Evolutionary conservation across 2,797 vertebrate species (phyloP).

Genomic region (Novumbra hubbsi): DNA sequence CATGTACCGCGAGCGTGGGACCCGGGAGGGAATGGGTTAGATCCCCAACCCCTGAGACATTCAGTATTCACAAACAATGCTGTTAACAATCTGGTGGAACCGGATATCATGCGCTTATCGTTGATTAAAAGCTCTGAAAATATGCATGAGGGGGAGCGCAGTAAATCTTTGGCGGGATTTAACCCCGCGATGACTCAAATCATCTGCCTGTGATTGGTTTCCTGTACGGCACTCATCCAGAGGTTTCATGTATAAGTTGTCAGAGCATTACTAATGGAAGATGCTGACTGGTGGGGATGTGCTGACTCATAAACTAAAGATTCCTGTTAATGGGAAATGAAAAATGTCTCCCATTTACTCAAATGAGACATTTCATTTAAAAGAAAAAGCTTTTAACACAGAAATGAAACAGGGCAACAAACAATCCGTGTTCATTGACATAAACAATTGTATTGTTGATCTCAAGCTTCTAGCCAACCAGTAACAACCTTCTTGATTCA

Average conservation of each 20-base stretch:
- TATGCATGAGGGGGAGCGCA: background rate
- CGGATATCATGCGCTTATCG: background rate
- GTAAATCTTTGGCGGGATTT: background rate
- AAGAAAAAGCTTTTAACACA: background rate
- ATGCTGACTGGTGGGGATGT: conserved; percentile 11
- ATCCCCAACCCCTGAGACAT: conserved; percentile 8
- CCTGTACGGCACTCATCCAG: conserved; percentile 12
- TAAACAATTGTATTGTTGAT: conserved; percentile 38
- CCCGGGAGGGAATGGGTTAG: conserved; percentile 26
- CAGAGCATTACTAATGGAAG: conserved; percentile 21
- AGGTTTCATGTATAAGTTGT: conserved; percentile 15
- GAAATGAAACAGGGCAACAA: background rate
- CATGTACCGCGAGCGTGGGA: background rate
- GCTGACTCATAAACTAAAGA: conserved; percentile 12
- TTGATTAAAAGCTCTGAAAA: background rate
- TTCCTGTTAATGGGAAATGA: conserved; percentile 26
- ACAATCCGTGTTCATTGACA: conserved; percentile 51
- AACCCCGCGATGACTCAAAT: conserved; percentile 6
- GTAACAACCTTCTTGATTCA: conserved; percentile 58
- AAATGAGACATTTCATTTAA: background rate
- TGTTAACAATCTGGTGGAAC: background rate
- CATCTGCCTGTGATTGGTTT: conserved; percentile 8
- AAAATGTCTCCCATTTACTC: conserved; percentile 18
- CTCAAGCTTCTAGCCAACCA: conserved; percentile 33
- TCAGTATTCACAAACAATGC: background rate